Conservation (phyloP, 2,113 vertebrate species). For the Apteryx mantelli region DNA sequence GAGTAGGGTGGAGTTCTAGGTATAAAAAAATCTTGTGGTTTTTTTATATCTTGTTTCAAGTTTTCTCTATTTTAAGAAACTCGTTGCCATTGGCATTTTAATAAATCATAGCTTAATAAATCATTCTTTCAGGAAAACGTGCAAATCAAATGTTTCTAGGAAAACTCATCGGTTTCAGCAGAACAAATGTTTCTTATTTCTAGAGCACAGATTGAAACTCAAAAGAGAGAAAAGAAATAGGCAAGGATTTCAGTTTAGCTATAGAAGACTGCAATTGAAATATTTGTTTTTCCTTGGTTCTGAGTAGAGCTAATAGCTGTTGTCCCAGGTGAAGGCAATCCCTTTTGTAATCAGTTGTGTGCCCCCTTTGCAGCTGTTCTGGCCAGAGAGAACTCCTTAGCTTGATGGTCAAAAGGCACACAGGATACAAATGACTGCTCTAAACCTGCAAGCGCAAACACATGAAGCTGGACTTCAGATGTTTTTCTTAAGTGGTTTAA, state of each 20-base stretch:
- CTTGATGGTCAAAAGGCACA: not conserved
- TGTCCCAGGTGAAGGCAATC: not conserved
- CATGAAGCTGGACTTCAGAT: not conserved
- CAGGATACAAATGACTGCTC: not conserved
- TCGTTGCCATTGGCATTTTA: not conserved
- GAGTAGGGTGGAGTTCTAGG: not conserved
- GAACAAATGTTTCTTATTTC: not conserved
- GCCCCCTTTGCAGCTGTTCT: not conserved
- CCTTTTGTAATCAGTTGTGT: not conserved
- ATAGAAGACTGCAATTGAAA: not conserved
- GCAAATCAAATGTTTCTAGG: not conserved
- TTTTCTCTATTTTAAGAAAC: not conserved
- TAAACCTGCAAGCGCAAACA: not conserved
- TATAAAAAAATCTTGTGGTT: not conserved
- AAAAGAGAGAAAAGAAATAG: not conserved
- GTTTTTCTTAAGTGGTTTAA: not conserved
- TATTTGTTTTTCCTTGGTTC: not conserved
- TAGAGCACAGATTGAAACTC: not conserved
- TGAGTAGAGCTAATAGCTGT: not conserved
- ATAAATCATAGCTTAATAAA: not conserved
- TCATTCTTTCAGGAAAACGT: not conserved
- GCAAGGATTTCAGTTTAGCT: not conserved
- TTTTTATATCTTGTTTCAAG: not conserved
- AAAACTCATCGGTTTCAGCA: not conserved
- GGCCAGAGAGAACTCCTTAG: not conserved